Percentiles rank a stretch among this genome's conserved stretches.
These are phyloP conservation scores for Agriopis aurantiaria DNA, from an alignment of 2,888 invertebrate genomes.

Conservation along the genomic window DNA sequence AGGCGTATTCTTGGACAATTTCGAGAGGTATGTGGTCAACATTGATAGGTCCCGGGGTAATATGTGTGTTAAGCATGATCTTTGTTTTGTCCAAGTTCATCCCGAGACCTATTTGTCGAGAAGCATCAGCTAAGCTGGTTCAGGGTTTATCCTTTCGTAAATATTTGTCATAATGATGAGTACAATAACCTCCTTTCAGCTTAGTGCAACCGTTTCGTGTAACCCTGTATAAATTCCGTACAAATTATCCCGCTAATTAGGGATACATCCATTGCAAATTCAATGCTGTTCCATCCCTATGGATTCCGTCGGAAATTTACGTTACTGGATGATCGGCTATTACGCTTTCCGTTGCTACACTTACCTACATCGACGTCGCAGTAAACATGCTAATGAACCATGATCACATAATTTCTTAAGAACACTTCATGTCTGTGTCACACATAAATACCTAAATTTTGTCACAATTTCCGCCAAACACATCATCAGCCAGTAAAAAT, in stretches of 20 bases:
- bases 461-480: background rate
- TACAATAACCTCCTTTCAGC: too few relatives aligned
- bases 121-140: too few relatives aligned
- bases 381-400: constrained; percentile 29
- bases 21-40: too few relatives aligned
- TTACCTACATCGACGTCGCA: constrained; percentile 25
- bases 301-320: background rate
- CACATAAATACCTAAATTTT: background rate
- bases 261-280: background rate
- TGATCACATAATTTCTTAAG: background rate
- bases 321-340: background rate
- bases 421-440: background rate
- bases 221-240: background rate
- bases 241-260: background rate
- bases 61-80: too few relatives aligned
- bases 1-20: too few relatives aligned
- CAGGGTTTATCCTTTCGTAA: too few relatives aligned
- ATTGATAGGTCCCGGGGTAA: too few relatives aligned
- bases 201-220: too few relatives aligned
- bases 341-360: too few relatives aligned
- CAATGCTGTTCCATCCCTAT: background rate
- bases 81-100: too few relatives aligned
- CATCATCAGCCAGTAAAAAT: background rate
- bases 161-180: too few relatives aligned
- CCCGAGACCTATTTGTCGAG: too few relatives aligned